Evolutionary conservation across 2,797 vertebrate species (phyloP).

Genomic region (Schizopygopsis malacanthus): DNA sequence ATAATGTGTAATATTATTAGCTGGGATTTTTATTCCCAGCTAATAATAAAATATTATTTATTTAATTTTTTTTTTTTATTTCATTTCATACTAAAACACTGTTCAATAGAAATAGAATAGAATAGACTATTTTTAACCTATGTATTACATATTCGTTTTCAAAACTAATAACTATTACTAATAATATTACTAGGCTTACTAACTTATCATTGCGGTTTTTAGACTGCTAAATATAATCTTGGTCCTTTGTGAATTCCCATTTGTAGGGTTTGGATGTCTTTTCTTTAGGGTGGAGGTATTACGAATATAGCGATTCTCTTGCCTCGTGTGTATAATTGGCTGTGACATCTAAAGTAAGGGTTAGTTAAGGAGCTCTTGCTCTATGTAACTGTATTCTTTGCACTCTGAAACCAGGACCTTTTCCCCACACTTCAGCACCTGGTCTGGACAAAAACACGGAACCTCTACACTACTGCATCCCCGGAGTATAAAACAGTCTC

Average conservation of each 20-base stretch:
- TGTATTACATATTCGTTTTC: not conserved
- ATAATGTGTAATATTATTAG: too few species aligned
- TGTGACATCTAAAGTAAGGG: constrained; percentile 75
- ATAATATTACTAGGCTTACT: not conserved
- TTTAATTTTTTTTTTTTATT: not conserved
- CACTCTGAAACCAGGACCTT: constrained; percentile 76
- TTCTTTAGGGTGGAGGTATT: not conserved
- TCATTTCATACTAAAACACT: not conserved
- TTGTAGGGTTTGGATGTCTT: not conserved
- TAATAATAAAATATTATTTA: too few species aligned
- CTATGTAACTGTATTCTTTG: constrained; percentile 74
- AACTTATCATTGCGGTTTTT: not conserved
- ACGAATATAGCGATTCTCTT: not conserved
- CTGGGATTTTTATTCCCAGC: not conserved
- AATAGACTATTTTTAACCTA: not conserved
- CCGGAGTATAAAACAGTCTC: constrained; percentile 69
- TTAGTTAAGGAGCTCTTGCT: constrained; percentile 68
- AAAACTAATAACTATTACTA: not conserved
- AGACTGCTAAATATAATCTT: not conserved
- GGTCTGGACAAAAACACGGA: constrained; percentile 72
- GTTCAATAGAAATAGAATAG: not conserved
- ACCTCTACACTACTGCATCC: constrained; percentile 73
- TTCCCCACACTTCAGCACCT: constrained; percentile 80
- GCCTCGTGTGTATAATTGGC: constrained; percentile 71
- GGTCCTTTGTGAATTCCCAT: not conserved